A percentile compares a stretch with the other conserved stretches of the same genome.
These are phyloP conservation scores for Tauraco erythrolophus DNA, from an alignment of 2,113 vertebrate genomes.

Conservation along the genomic window DNA sequence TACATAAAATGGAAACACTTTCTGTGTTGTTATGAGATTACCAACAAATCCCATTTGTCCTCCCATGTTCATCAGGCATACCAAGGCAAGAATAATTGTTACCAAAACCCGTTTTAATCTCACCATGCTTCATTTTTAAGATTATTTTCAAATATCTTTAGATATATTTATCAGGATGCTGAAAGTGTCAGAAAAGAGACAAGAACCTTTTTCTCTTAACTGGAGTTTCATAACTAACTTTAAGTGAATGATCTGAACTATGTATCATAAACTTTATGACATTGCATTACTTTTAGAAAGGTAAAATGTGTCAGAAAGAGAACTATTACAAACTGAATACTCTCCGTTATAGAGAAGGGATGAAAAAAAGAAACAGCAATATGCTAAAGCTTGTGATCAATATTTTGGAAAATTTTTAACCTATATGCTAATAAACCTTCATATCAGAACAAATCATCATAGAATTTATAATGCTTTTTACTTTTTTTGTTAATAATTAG, in stretches of 20 bases:
- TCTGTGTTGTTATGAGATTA: not conserved
- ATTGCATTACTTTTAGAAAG: not conserved
- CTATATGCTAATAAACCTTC: not conserved
- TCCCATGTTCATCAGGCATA: not conserved
- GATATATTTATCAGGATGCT: not conserved
- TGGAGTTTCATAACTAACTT: not conserved
- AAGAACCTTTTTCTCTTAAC: not conserved
- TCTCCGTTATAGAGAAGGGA: not conserved
- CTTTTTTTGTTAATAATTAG: not conserved
- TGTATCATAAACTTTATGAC: not conserved
- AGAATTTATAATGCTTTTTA: not conserved
- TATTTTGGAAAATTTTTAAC: not conserved
- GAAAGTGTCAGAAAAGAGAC: not conserved
- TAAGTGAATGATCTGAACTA: not conserved
- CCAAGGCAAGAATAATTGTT: not conserved
- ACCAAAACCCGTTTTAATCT: not conserved
- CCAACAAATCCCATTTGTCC: not conserved
- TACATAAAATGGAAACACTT: not conserved
- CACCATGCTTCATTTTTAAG: not conserved
- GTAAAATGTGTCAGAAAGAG: not conserved
- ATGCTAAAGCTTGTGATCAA: not conserved
- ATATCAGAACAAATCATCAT: not conserved
- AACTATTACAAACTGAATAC: not conserved
- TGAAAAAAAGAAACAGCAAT: not conserved
- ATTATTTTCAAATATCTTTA: not conserved